phyloP scores from a whole-genome alignment of 2,888 invertebrate species.

The Trissoscelio sp. region DNA sequence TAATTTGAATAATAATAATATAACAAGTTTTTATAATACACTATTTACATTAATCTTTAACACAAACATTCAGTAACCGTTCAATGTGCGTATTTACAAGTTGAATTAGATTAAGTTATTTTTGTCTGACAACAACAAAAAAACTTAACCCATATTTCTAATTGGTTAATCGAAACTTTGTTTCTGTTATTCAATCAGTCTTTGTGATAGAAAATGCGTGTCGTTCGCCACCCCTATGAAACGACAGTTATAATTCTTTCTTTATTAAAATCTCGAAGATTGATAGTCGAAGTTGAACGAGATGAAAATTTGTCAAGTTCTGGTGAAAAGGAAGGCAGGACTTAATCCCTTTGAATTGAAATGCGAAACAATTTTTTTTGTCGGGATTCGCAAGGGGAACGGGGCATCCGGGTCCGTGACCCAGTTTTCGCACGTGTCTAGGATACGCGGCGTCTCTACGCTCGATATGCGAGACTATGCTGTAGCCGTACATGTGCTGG shows the following conservation, averaged over 20 bases:
- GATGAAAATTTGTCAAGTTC: constrained; percentile 25
- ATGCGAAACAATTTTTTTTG: constrained; percentile 34
- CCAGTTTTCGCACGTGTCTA: constrained; percentile 69
- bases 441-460: constrained; percentile 62
- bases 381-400: constrained; percentile 32
- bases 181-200: too few relatives aligned
- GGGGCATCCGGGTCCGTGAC: constrained; percentile 66
- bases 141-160: too few relatives aligned
- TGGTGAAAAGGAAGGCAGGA: constrained; percentile 12
- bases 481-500: constrained; percentile 37
- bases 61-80: too few relatives aligned
- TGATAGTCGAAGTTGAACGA: constrained; percentile 38
- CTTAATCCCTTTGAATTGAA: constrained; percentile 36
- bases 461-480: constrained; percentile 59
- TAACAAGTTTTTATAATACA: too few relatives aligned
- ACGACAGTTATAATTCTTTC: constrained; percentile 7
- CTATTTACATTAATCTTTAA: too few relatives aligned
- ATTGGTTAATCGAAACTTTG: too few relatives aligned
- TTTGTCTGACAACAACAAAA: too few relatives aligned
- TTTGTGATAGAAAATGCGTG: neutral
- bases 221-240: neutral
- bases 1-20: too few relatives aligned
- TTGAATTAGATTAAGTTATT: too few relatives aligned
- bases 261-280: constrained; percentile 22
- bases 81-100: too few relatives aligned